Base-by-base conservation (phyloP, 53 echinoderm and acorn worm genomes). In the Temnopleurus reevesii region DNA sequence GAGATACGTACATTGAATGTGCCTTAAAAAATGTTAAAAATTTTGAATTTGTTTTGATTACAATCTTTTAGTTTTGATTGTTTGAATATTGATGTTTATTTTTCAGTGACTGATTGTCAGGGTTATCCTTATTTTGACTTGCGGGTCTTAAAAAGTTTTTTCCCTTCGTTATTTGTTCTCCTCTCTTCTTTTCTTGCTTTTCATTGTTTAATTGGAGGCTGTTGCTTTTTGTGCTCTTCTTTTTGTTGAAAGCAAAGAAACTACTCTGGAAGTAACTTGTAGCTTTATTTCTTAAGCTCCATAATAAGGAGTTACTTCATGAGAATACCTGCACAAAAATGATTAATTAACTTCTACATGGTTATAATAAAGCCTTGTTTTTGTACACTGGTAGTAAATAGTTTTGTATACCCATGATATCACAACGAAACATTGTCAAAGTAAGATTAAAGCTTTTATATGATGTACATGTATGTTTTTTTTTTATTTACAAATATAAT, bases 351-450 rank as follows among this genome's bases (percentile, higher is more conserved):
- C 34, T 33, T 63, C 34, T 15, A 34, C 10, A 63, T 33, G 63
- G 4, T 63, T 13, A 34, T 31, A 18, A 63, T 58, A 33, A 63
- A 77, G 46, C 77, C 77, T 77, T 77, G 77, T 45, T 77, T 77
- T 77, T 77, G 77, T 77, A 77, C 44, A 76, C 76, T 77, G 5
- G 77, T 46, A 77, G 77, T 43, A 1, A 15, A 21, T 63, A 63
- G 63, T 63, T 63, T 63, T 63, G 63, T 63, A 63, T 63, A 34
- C 34, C 34, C 63, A 31, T 63, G 30, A 33, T n/a, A n/a, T n/a
- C n/a, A n/a, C 17, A 3, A 10, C 18, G 63, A 12, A 63, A 63
- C 10, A 31, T 5, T 63, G n/a, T 63, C 34, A 61, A 61, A 21
- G 29, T 12, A 31, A 13, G 29, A 29, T 30, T 61, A 12, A 63